Percentiles rank a stretch among this genome's conserved stretches.
phyloP scores from a whole-genome alignment of 2,113 vertebrate species.

The Nesogale talazaci region DNA sequence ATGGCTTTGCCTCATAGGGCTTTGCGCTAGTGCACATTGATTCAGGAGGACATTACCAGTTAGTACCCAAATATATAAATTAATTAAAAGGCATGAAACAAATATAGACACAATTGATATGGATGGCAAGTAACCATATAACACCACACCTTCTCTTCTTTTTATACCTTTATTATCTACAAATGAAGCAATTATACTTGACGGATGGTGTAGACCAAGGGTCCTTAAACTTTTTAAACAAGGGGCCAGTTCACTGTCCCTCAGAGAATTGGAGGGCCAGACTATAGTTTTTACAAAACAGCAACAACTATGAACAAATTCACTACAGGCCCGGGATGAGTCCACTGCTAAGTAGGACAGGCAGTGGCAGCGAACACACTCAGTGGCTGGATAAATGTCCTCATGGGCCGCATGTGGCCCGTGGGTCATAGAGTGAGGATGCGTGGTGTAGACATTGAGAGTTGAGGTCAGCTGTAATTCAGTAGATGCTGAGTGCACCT shows the following conservation, averaged over 20 bases:
- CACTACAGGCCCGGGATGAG: too few species aligned
- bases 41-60: slow-evolving; percentile 18
- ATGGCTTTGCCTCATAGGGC: slow-evolving; percentile 30
- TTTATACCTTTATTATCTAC: neutral
- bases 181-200: neutral
- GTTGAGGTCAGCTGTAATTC: neutral
- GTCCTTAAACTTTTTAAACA: too few species aligned
- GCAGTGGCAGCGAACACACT: too few species aligned
- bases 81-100: neutral
- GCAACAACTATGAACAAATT: too few species aligned
- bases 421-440: too few species aligned
- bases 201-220: neutral
- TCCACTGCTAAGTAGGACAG: too few species aligned
- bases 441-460: neutral
- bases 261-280: too few species aligned
- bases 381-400: too few species aligned
- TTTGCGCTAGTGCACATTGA: neutral
- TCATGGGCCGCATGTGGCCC: too few species aligned
- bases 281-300: too few species aligned
- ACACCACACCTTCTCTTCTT: neutral
- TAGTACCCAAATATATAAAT: neutral
- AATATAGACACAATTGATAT: neutral
- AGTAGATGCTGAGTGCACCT: neutral
- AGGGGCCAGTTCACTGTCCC: too few species aligned
- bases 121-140: neutral